These are phyloP conservation scores for Melanocharis versteri DNA, from an alignment of 2,113 vertebrate genomes.

Conservation along the genomic window DNA sequence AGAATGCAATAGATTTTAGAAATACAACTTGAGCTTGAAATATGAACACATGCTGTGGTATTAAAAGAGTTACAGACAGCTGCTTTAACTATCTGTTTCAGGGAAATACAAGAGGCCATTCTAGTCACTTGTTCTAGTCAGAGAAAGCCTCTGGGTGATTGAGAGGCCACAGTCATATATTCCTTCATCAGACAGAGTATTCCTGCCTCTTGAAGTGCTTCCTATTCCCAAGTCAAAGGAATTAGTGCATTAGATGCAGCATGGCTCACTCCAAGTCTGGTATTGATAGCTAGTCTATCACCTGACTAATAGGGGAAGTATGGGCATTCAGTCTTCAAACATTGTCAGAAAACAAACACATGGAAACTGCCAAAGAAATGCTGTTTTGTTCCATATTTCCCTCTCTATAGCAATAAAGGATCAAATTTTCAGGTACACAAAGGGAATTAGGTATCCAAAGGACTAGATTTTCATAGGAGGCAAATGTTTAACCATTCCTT, in stretches of 20 bases:
- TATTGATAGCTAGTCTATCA: not conserved
- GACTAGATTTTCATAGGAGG: not conserved
- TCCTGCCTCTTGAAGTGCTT: not conserved
- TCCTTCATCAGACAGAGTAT: not conserved
- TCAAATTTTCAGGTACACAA: not conserved
- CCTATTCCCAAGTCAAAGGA: not conserved
- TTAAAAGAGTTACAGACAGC: not conserved
- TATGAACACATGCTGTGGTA: accelerated
- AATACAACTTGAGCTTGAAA: not conserved
- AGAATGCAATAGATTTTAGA: not conserved
- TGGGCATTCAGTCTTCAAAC: not conserved
- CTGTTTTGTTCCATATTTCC: not conserved
- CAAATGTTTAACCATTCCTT: not conserved
- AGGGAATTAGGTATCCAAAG: not conserved
- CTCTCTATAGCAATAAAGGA: not conserved
- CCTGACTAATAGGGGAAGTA: not conserved
- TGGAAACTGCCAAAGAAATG: not conserved
- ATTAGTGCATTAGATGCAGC: not conserved
- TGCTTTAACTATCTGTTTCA: not conserved
- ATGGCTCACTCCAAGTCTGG: not conserved
- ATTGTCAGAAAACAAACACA: not conserved
- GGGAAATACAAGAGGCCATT: not conserved
- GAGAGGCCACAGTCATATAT: not conserved
- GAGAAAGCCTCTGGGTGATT: not conserved
- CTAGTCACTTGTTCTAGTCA: not conserved